phyloP scores from a whole-genome alignment of 2,797 vertebrate genomes.

The Diplodus puntazzo region DNA sequence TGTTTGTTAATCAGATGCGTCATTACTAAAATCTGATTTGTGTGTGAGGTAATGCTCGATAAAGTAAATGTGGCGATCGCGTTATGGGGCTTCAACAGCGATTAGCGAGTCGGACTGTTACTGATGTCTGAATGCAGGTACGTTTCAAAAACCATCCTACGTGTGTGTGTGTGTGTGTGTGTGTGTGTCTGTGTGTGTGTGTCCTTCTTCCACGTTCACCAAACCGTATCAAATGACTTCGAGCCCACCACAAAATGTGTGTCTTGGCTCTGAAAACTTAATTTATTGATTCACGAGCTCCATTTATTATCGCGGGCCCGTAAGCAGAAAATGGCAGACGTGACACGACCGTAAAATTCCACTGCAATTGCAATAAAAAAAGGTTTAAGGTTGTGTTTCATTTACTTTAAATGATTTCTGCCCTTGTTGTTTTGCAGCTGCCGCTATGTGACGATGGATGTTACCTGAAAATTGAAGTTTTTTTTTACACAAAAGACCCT shows the following conservation, averaged over 20 bases:
- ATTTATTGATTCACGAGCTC: conserved; percentile 49
- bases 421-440: background rate
- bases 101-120: background rate
- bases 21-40: conserved; percentile 14
- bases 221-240: conserved; percentile 49
- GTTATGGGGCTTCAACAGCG: background rate
- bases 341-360: conserved; percentile 28
- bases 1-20: conserved; percentile 38
- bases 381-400: background rate
- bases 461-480: background rate
- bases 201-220: conserved; percentile 20
- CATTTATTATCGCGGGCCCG: conserved; percentile 32
- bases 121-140: background rate
- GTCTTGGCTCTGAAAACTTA: conserved; percentile 35
- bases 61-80: background rate
- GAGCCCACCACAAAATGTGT: conserved; percentile 39
- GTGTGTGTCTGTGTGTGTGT: too few species aligned
- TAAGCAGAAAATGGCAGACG: conserved; percentile 21
- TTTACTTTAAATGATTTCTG: background rate
- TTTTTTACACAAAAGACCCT: background rate
- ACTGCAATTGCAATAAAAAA: background rate
- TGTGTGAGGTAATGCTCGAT: conserved; percentile 12
- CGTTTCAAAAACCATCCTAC: background rate
- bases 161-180: background rate
- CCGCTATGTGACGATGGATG: background rate